Conservation (phyloP, 2,797 vertebrate species). For the Agapornis canus region DNA sequence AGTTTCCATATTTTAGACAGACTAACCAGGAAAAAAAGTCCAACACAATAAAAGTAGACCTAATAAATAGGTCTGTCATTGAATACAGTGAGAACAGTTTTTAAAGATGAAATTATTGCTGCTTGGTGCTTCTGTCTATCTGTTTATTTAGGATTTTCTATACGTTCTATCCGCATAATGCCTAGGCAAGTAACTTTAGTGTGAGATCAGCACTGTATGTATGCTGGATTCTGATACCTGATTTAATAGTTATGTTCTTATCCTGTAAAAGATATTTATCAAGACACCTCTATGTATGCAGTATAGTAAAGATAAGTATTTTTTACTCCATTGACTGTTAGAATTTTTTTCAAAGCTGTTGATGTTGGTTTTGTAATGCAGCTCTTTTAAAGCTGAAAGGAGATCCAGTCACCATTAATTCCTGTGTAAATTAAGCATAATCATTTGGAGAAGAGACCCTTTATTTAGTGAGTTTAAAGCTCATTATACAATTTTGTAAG, state of each 20-base stretch:
- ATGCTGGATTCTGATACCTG: background rate
- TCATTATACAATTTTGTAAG: slow-evolving; percentile 65
- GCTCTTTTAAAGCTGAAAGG: slow-evolving; percentile 22
- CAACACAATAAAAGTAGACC: background rate
- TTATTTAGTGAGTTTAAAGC: slow-evolving; percentile 64
- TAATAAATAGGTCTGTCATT: background rate
- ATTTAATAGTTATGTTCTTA: background rate
- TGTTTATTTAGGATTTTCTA: background rate
- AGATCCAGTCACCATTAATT: slow-evolving; percentile 48
- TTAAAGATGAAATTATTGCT: background rate
- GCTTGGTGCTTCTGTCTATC: background rate
- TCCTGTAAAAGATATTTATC: background rate
- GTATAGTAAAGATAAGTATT: background rate
- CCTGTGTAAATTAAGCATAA: slow-evolving; percentile 58
- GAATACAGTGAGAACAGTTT: background rate
- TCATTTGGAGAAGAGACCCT: slow-evolving; percentile 44
- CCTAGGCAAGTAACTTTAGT: background rate
- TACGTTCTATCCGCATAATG: background rate
- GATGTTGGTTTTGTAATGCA: background rate
- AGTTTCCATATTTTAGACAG: background rate
- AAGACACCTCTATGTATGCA: background rate
- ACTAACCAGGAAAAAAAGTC: background rate
- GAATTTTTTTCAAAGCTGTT: background rate
- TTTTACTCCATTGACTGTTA: background rate
- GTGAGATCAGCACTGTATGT: background rate